Conservation (phyloP, 1,140 invertebrate genomes). For the Heliothis subflexa region DNA sequence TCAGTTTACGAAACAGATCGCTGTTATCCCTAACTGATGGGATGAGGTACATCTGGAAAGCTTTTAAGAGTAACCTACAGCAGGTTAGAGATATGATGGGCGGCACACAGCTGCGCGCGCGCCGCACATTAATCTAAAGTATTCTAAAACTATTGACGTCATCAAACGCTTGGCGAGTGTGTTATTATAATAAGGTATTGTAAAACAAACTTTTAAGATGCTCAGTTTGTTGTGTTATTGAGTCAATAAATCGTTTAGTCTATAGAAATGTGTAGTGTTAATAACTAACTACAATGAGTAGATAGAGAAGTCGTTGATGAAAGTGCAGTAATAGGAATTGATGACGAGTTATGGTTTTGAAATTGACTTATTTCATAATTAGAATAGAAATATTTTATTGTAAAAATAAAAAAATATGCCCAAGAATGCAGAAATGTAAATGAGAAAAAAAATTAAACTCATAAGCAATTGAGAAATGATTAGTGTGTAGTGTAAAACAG, state of each 20-base stretch:
- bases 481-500: conserved; percentile 1
- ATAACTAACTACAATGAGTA: neutral
- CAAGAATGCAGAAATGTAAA: neutral
- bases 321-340: neutral
- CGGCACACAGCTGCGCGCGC: conserved; percentile 31
- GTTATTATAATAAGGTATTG: conserved; percentile 7
- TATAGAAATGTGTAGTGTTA: neutral
- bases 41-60: conserved; percentile 59
- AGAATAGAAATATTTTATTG: too few relatives aligned
- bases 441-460: neutral
- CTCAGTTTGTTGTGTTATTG: conserved; percentile 22
- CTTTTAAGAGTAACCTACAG: conserved; percentile 45
- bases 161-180: conserved; percentile 23
- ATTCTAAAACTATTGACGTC: conserved; percentile 47
- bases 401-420: too few relatives aligned
- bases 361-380: neutral
- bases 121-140: conserved; percentile 32
- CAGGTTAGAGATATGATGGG: conserved; percentile 35
- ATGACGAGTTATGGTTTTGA: neutral
- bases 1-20: conserved; percentile 66
- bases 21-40: conserved; percentile 55
- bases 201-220: conserved; percentile 28
- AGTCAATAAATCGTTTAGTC: conserved; percentile 3
- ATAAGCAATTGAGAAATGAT: neutral
- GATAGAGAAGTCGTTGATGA: neutral